phyloP scores from a whole-genome alignment of 2,888 invertebrate species.

The Thecophora atra region DNA sequence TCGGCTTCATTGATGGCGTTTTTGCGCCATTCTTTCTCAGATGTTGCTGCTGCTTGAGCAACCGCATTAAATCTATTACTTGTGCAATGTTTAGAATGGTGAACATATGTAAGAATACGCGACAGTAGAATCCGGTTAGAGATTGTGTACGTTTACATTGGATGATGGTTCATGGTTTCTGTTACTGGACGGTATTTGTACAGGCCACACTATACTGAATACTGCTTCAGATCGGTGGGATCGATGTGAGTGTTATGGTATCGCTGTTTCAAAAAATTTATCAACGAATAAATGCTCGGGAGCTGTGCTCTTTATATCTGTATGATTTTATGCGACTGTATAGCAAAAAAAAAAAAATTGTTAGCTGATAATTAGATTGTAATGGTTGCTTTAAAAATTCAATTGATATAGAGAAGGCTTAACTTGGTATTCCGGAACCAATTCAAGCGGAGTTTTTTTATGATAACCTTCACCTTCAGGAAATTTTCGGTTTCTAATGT shows the following conservation, averaged over 20 bases:
- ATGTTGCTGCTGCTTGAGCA: slow-evolving; percentile 16
- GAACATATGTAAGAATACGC: slow-evolving; percentile 25
- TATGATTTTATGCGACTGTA: too few relatives aligned
- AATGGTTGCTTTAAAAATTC: too few relatives aligned
- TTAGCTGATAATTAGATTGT: too few relatives aligned
- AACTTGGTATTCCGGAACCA: too few relatives aligned
- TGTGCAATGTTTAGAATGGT: slow-evolving; percentile 14
- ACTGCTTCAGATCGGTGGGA: slow-evolving; percentile 26
- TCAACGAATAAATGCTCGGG: too few relatives aligned
- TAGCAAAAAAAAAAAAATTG: too few relatives aligned
- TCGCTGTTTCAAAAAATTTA: not conserved
- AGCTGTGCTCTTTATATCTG: too few relatives aligned
- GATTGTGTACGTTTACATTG: not conserved
- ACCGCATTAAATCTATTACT: slow-evolving; percentile 24
- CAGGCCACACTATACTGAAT: slow-evolving; percentile 39
- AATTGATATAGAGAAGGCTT: too few relatives aligned
- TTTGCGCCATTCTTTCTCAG: slow-evolving; percentile 17
- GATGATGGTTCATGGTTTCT: slow-evolving; percentile 8
- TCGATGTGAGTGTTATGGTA: too few relatives aligned
- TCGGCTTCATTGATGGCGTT: slow-evolving; percentile 30
- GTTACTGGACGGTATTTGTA: slow-evolving; percentile 25
- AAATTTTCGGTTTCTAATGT: too few relatives aligned
- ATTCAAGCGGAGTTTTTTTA: too few relatives aligned
- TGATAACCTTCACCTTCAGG: too few relatives aligned
- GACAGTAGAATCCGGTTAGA: slow-evolving; percentile 31